These are phyloP conservation scores for Andrena dorsata DNA, from an alignment of 2,888 invertebrate genomes.

Conservation along the genomic window DNA sequence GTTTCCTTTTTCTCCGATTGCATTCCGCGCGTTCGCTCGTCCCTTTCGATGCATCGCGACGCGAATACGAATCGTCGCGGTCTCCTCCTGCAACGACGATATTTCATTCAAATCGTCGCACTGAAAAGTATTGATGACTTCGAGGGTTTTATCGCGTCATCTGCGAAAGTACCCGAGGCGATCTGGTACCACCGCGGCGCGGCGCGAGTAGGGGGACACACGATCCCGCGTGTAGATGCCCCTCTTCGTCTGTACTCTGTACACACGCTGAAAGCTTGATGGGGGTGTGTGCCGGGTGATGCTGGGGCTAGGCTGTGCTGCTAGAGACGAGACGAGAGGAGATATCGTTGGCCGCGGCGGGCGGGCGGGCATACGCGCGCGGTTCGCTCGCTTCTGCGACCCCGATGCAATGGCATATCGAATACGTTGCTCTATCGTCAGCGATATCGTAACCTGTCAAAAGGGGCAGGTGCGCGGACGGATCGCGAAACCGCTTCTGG, in stretches of 20 bases:
- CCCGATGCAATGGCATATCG: slow-evolving; percentile 28
- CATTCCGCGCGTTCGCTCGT: slow-evolving; percentile 40
- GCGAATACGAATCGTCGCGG: slow-evolving; percentile 63
- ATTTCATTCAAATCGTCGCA: slow-evolving; percentile 75
- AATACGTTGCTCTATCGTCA: slow-evolving; percentile 59
- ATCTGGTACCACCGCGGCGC: slow-evolving; percentile 54
- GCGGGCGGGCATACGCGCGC: slow-evolving; percentile 4
- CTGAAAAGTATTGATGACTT: slow-evolving; percentile 77
- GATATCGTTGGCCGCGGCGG: slow-evolving; percentile 29
- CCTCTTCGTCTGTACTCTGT: slow-evolving; percentile 32
- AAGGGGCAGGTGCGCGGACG: slow-evolving; percentile 46
- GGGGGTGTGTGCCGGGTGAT: background rate
- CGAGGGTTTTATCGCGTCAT: slow-evolving; percentile 74
- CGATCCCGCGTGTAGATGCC: slow-evolving; percentile 31
- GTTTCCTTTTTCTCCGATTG: slow-evolving; percentile 57
- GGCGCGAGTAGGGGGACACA: background rate
- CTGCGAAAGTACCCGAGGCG: slow-evolving; percentile 63
- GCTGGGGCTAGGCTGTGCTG: too few relatives aligned
- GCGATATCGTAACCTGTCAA: slow-evolving; percentile 61
- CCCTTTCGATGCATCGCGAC: slow-evolving; percentile 37
- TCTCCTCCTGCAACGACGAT: slow-evolving; percentile 57
- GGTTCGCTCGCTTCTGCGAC: slow-evolving; percentile 1
- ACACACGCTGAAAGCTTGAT: slow-evolving; percentile 12
- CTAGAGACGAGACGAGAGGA: slow-evolving; percentile 23
- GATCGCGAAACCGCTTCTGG: slow-evolving; percentile 38